Evolutionary conservation across 2,797 vertebrate species (phyloP).

Genomic region (Enteromius paludinosus): DNA sequence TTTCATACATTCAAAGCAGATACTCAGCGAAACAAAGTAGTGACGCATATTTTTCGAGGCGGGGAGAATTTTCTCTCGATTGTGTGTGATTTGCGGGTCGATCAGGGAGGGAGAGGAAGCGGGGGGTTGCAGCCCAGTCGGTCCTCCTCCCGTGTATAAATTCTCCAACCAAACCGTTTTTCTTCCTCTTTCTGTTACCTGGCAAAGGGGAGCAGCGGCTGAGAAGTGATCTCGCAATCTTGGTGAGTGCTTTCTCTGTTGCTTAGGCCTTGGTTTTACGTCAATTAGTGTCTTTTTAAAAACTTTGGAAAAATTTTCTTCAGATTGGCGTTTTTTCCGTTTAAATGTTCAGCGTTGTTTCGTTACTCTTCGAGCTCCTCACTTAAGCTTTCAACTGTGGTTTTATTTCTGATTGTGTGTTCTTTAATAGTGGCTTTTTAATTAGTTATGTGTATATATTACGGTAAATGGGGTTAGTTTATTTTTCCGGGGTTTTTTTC

Average conservation of each 20-base stretch:
- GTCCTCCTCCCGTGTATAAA: constrained; percentile 81
- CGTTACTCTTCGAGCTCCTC: neutral
- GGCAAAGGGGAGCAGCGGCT: constrained; percentile 80
- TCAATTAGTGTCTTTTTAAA: too few species aligned
- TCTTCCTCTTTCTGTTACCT: constrained; percentile 87
- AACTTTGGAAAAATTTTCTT: neutral
- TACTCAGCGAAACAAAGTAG: constrained; percentile 57
- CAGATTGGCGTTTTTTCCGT: too few species aligned
- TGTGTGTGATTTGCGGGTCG: constrained; percentile 80
- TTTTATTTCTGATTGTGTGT: rapidly evolving
- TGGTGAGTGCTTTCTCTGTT: constrained; percentile 70
- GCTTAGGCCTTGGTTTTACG: neutral
- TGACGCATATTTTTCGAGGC: constrained; percentile 72
- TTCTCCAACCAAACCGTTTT: constrained; percentile 59
- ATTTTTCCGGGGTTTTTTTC: neutral
- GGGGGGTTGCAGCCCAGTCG: constrained; percentile 58
- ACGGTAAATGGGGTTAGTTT: rapidly evolving
- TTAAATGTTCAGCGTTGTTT: neutral
- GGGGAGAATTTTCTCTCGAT: constrained; percentile 69
- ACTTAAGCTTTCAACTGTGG: neutral
- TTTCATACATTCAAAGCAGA: neutral
- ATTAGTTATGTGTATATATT: neutral
- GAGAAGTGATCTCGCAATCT: constrained; percentile 76
- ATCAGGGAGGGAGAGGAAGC: constrained; percentile 61
- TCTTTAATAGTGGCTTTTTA: neutral